Base-by-base conservation (phyloP, 35 echinoderm and acorn worm genomes). In the Ptychodera flava region DNA sequence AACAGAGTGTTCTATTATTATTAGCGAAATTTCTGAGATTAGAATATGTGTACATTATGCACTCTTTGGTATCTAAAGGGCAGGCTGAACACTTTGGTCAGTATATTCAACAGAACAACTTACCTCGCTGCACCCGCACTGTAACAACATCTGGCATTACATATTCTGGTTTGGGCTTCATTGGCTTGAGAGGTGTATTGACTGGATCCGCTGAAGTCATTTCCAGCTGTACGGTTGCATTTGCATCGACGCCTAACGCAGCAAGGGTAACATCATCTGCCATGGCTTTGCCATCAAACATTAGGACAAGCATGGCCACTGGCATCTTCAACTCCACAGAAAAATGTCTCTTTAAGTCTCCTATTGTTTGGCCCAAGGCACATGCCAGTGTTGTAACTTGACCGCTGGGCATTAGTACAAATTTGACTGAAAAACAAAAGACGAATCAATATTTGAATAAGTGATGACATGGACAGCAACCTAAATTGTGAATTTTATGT, bases 121-220 rank as follows among this genome's bases (percentile, higher is more conserved):
- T 79, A 99, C 96, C 96, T 88, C 93, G 92, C 30, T 92, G 87
- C 32, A 99, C 88, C 79, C 82, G 94, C 22, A 94, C 93, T 30
- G 96, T 99, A 33, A 99, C 94, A 31, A 99, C 90, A 88, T 99
- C 92, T 32, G 96, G 96, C 96, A 99, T 99, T 38, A 89, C 92
- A 81, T 99, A 99, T 36, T 94, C 93, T 37, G 96, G 96, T 53
- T 94, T 93, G 31, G 96, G 96, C 36, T 94, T 99, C 22, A 90
- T 92, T 34, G 93, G 88, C 77, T 94, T 99, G 16, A 99, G 45
- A 22, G 96, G 96, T 2, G 81, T 85, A 89, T 92, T 94, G n/a
- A 92, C 88, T 79, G 96, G 96, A 78, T 99, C 96, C 32, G 96
- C 38, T 0, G 96, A 99, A 1, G 96, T 94, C 15, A 99, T 93